Evolutionary conservation across 2,888 invertebrate species (phyloP), one percentile per base, ranked within the genome.

Genomic region (Carterocephalus palaemon): DNA sequence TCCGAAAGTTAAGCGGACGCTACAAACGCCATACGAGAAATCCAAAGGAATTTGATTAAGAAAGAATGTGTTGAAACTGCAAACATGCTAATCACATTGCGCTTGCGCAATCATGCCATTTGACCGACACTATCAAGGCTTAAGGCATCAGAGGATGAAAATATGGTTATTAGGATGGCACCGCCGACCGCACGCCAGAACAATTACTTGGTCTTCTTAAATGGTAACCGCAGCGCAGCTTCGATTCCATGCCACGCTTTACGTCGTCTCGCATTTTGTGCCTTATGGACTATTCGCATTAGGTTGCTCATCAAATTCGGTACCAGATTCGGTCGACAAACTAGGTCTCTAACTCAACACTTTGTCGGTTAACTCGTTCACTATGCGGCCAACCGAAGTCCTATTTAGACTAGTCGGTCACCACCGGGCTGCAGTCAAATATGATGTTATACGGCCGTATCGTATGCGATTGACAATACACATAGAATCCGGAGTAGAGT

Each of bases 151-250:
- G 54, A 61, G 57, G 58, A 60, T 63, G 67, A 69, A 72, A 66
- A 73, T 75, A 74, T 75, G 74, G 60, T 76, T 74, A 81, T 81
- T 76, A 67, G 64, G 79, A 81, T 71, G 77, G 74, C 78, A 80
- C 64, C 52, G 54, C 49, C 67, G 60, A 85, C 85, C 84, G 61
- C 85, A 85, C 64, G 84, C 76, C 84, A 74, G 57, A 61, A 58
- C 75, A 71, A 85, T 85, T 81, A 82, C 71, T 62, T 60, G 59
- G 60, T 67, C 60, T 62, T 64, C 62, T 70, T 57, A 67, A 64
- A 75, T 73, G 68, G 63, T 71, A 79, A 84, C 84, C 83, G 57
- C 84, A 82, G 49, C 54, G 38, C 48, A 46, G 45, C 38, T 60
- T 53, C 62, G 57, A 49, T 53, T 52, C 48, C 39, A 40, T 16